These are phyloP conservation scores for Fistularia tabacaria DNA, from an alignment of 2,797 vertebrate genomes.

Conservation along the genomic window DNA sequence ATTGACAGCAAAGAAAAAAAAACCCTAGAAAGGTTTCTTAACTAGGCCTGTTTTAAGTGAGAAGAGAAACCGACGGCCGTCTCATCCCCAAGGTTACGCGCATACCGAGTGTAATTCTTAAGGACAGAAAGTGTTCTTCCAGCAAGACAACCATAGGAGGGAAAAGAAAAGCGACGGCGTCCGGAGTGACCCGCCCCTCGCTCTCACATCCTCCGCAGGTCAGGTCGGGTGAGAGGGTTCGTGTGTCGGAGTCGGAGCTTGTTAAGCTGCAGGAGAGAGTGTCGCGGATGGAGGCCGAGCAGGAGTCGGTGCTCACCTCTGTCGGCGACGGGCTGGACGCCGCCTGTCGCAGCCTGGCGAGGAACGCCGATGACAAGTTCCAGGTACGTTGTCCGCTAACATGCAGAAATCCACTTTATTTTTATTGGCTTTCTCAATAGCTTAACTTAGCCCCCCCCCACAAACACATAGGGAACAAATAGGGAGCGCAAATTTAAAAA, in stretches of 20 bases:
- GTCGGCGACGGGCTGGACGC: slow-evolving; percentile 85
- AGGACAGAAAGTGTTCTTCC: not conserved
- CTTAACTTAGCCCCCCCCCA: too few relatives aligned
- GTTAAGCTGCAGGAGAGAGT: slow-evolving; percentile 78
- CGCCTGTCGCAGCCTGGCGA: slow-evolving; percentile 80
- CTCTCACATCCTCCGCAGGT: slow-evolving; percentile 60
- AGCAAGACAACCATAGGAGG: not conserved
- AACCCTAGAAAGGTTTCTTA: slow-evolving; percentile 7
- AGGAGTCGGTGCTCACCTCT: slow-evolving; percentile 79
- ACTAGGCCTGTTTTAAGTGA: slow-evolving; percentile 16
- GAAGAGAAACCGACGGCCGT: slow-evolving; percentile 5
- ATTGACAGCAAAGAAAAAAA: slow-evolving; percentile 17
- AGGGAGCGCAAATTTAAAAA: too few relatives aligned
- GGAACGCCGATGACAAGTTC: slow-evolving; percentile 81
- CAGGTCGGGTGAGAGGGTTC: slow-evolving; percentile 67
- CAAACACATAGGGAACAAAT: too few relatives aligned
- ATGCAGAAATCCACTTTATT: too few relatives aligned
- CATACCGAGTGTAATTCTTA: not conserved
- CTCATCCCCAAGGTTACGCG: not conserved
- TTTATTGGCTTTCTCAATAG: too few relatives aligned
- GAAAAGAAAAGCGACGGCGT: not conserved
- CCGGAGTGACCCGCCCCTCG: not conserved
- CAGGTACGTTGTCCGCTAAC: slow-evolving; percentile 72
- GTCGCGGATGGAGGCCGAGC: slow-evolving; percentile 78
- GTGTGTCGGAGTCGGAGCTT: slow-evolving; percentile 71